These are phyloP conservation scores for Ahaetulla prasina DNA, from an alignment of 2,113 vertebrate genomes.

Conservation along the genomic window DNA sequence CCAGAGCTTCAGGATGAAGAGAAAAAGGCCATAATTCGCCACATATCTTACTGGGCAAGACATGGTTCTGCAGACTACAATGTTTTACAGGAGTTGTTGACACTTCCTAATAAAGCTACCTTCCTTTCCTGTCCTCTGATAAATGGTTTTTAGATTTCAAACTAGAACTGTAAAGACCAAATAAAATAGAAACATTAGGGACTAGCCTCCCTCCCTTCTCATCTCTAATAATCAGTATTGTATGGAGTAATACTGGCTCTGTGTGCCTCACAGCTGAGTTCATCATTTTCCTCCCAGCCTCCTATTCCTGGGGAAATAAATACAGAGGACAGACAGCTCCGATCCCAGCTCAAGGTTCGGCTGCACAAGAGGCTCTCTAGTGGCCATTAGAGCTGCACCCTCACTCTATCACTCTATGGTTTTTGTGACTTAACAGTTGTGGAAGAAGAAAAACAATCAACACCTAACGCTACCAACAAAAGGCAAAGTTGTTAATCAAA, in stretches of 20 bases:
- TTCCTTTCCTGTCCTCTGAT: not conserved
- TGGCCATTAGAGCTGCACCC: not conserved
- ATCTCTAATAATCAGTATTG: not conserved
- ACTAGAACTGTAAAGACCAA: not conserved
- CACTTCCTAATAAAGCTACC: not conserved
- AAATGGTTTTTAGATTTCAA: not conserved
- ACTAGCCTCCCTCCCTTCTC: not conserved
- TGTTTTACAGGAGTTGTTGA: not conserved
- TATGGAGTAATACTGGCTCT: not conserved
- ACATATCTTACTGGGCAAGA: not conserved
- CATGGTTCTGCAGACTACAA: not conserved
- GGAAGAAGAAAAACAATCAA: not conserved
- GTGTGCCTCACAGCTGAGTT: not conserved
- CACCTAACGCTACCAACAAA: not conserved
- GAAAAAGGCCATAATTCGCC: conserved; percentile 2
- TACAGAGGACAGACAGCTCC: not conserved
- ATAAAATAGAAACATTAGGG: not conserved
- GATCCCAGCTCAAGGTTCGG: not conserved
- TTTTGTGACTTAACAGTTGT: not conserved
- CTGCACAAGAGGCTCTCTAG: not conserved
- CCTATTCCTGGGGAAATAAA: not conserved
- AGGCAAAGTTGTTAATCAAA: not conserved
- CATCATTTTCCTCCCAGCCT: not conserved
- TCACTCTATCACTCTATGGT: not conserved
- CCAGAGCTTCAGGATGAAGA: conserved; percentile 81